A percentile compares a stretch with the other conserved stretches of the same genome.
Evolutionary conservation across 1,140 invertebrate species (phyloP).

Genomic region (Leptopilina boulardi): DNA sequence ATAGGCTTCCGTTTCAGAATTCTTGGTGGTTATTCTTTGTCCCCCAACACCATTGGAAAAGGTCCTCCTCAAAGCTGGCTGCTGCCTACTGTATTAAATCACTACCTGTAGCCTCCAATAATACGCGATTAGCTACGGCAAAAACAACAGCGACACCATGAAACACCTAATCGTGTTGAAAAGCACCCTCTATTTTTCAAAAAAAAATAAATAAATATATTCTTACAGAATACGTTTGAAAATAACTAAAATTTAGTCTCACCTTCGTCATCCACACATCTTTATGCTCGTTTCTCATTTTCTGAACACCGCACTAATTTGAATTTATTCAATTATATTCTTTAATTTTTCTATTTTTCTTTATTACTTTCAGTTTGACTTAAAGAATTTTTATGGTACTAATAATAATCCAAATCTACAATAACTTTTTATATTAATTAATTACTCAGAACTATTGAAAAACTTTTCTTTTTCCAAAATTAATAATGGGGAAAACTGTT

Average conservation of each 20-base stretch:
- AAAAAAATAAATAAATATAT: background rate
- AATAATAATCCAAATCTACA: too few species aligned
- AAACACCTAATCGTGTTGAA: conserved; percentile 44
- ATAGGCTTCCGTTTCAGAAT: conserved; percentile 46
- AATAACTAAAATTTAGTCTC: background rate
- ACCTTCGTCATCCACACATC: background rate
- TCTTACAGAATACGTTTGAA: background rate
- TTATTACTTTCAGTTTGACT: too few species aligned
- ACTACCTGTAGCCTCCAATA: conserved; percentile 39
- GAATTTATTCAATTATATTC: too few species aligned
- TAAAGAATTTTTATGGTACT: too few species aligned
- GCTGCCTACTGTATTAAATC: conserved; percentile 50
- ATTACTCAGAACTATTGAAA: too few species aligned
- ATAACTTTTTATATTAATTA: too few species aligned
- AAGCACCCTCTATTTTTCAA: conserved; percentile 35
- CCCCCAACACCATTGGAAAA: background rate
- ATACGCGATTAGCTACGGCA: conserved; percentile 57
- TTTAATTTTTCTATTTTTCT: too few species aligned
- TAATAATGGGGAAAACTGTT: too few species aligned
- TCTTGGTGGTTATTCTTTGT: conserved; percentile 36
- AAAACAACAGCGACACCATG: conserved; percentile 55
- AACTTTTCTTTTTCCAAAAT: too few species aligned
- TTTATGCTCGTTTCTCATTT: too few species aligned
- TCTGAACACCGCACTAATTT: background rate
- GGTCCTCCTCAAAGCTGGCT: conserved; percentile 2